Base-by-base conservation (phyloP, 2,797 vertebrate genomes). In the Darevskia nairensis region DNA sequence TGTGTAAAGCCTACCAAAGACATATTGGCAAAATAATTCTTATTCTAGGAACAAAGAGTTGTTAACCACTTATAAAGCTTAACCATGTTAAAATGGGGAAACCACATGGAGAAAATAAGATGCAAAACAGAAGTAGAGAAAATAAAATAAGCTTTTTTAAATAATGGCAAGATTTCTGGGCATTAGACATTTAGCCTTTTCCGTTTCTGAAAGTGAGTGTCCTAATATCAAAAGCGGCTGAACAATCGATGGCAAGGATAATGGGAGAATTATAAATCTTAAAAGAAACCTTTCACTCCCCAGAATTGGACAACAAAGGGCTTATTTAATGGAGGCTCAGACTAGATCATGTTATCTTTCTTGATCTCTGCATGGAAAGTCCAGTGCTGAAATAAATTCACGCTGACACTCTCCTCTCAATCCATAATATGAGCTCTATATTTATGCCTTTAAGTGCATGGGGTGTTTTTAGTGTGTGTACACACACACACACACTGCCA, bases 211-310 rank as follows among this genome's bases (percentile, higher is more conserved):
- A 88, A 92, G 35, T 80, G 39, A 91, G 11, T 32, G 6, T n/a
- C 87, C 88, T 85, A 78, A 89, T 93, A 93, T 86, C 13, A 94
- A 86, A 95, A 94, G 85, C 86, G 88, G 84, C 86, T 87, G 85
- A 93, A 88, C 90, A 90, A 90, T 6, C 66, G 72, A 88, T 0
- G 87, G 13, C 39, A 89, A 93, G 91, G 4, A 72, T 88, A 77
- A 83, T 69, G 86, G 44, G 80, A 0, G 6, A 92, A 41, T 86
- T 86, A 84, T 89, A 83, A 15, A 81, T 55, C 77, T 89, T 64
- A 23, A 64, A 64, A 64, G 13, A 80, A 92, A 88, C 68, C 41
- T 61, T 72, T 75, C 92, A 19, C 21, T 61, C 35, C 59, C 55
- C 55, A 85, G 50, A 87, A 3, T 46, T 59, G 66, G 55, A 76